Conservation (phyloP, 2,113 vertebrate genomes). For the Oryzias javanicus region DNA sequence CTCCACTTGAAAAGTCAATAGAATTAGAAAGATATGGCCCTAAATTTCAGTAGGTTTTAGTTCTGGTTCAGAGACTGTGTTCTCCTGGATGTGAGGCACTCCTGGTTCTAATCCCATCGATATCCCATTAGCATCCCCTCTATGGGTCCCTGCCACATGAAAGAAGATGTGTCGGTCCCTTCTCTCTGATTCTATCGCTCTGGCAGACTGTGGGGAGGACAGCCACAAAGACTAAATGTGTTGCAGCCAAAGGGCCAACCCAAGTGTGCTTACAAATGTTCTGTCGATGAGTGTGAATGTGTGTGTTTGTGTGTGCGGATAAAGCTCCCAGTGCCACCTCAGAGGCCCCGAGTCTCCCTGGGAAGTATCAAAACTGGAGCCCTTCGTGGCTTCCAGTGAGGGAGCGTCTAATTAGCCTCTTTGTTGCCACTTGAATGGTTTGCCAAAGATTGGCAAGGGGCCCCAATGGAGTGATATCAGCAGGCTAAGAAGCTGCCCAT, state of each 20-base stretch:
- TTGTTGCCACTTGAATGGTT: conserved; percentile 74
- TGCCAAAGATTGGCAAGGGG: conserved; percentile 65
- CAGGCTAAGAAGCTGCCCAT: conserved; percentile 66
- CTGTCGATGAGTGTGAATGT: conserved; percentile 30
- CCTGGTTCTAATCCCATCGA: conserved; percentile 78
- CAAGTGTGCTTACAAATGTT: conserved; percentile 68
- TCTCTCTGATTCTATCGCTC: conserved; percentile 69
- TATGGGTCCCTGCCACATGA: conserved; percentile 72
- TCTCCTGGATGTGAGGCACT: conserved; percentile 61
- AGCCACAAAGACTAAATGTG: conserved; percentile 70
- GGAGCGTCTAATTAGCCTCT: conserved; percentile 81
- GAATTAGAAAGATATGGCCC: conserved; percentile 53
- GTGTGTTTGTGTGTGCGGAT: conserved; percentile 41
- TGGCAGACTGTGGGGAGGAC: conserved; percentile 55
- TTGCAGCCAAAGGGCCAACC: conserved; percentile 73
- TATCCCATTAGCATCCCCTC: conserved; percentile 79
- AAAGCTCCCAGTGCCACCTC: conserved; percentile 63
- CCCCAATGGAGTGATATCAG: conserved; percentile 64
- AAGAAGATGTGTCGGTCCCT: conserved; percentile 73
- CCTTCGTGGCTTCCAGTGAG: conserved; percentile 66
- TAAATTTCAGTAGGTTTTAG: conserved; percentile 60
- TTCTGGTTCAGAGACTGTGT: conserved; percentile 63
- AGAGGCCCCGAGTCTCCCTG: conserved; percentile 73
- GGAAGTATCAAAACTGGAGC: conserved; percentile 76
- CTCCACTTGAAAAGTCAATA: conserved; percentile 35